Evolutionary conservation across 2,113 vertebrate species (phyloP).

Genomic region (Seriola aureovittata): DNA sequence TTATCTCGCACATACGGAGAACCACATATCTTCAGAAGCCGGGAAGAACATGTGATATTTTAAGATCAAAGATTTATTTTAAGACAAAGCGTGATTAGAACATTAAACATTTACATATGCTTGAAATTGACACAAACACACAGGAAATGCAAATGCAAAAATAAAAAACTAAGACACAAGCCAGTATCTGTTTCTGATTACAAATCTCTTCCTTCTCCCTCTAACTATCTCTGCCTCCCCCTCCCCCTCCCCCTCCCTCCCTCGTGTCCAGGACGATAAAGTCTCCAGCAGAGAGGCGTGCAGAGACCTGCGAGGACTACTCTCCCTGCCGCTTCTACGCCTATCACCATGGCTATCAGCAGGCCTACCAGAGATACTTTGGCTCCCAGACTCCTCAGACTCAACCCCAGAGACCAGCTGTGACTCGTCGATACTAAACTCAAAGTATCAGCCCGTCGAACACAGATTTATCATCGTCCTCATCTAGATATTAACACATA

Average conservation of each 20-base stretch:
- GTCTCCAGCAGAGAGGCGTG: conserved; percentile 82
- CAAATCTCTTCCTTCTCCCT: neutral
- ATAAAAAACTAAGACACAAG: neutral
- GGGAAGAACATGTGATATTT: neutral
- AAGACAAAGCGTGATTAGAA: conserved; percentile 25
- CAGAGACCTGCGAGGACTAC: conserved; percentile 92
- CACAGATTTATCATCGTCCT: neutral
- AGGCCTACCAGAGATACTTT: conserved; percentile 90
- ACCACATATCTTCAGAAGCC: conserved; percentile 8
- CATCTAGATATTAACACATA: neutral
- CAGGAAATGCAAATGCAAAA: neutral
- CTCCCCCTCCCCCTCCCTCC: neutral
- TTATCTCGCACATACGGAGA: conserved; percentile 11
- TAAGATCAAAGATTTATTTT: neutral
- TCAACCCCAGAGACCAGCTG: conserved; percentile 37
- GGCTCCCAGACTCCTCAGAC: conserved; percentile 50
- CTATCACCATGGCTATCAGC: conserved; percentile 79
- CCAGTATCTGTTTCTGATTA: conserved; percentile 9
- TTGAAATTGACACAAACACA: neutral
- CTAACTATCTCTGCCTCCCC: conserved; percentile 10
- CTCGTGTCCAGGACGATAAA: conserved; percentile 83
- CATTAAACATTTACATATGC: conserved; percentile 31
- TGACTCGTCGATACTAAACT: conserved; percentile 48
- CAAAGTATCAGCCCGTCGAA: neutral
- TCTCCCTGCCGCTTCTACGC: conserved; percentile 87